These are phyloP conservation scores for Oryctolagus cuniculus DNA, from an alignment of 2,113 vertebrate species.

Conservation along the genomic window DNA sequence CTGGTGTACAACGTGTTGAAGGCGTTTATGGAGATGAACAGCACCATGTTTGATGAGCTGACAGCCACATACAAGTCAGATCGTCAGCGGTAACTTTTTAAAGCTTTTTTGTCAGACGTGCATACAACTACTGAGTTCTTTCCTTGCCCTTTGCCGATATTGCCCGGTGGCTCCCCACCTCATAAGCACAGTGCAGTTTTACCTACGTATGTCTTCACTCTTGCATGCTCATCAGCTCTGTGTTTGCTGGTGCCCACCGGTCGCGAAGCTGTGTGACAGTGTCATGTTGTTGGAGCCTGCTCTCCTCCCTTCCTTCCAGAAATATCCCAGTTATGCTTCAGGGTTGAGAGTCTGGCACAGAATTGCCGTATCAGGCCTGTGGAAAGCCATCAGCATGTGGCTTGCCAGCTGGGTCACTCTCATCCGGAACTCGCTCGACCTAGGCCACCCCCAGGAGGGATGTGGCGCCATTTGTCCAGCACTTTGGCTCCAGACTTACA, in stretches of 20 bases:
- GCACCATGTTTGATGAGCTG: constrained; percentile 99
- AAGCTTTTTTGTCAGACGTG: constrained; percentile 88
- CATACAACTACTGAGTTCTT: constrained; percentile 75
- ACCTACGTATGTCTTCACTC: not conserved
- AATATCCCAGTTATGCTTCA: constrained; percentile 24
- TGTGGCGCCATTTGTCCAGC: not conserved
- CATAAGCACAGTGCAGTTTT: constrained; percentile 14
- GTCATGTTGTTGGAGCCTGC: not conserved
- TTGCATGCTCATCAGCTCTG: constrained; percentile 41
- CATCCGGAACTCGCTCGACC: not conserved
- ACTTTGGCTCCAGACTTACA: constrained; percentile 36
- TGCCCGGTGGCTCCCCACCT: constrained; percentile 44
- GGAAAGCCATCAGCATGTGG: not conserved
- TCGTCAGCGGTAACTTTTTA: constrained; percentile 98
- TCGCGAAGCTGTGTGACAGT: constrained; percentile 27
- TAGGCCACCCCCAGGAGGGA: not conserved
- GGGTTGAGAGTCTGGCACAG: not conserved
- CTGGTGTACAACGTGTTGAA: constrained; percentile 99
- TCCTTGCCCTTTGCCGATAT: constrained; percentile 74
- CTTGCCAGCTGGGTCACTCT: not conserved
- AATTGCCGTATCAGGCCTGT: not conserved
- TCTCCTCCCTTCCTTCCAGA: not conserved
- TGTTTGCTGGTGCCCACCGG: constrained; percentile 12
- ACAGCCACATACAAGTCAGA: constrained; percentile 99
- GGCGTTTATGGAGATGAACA: constrained; percentile 99